These are phyloP conservation scores for Tiliacea citrago DNA, from an alignment of 2,888 invertebrate species.

Conservation along the genomic window DNA sequence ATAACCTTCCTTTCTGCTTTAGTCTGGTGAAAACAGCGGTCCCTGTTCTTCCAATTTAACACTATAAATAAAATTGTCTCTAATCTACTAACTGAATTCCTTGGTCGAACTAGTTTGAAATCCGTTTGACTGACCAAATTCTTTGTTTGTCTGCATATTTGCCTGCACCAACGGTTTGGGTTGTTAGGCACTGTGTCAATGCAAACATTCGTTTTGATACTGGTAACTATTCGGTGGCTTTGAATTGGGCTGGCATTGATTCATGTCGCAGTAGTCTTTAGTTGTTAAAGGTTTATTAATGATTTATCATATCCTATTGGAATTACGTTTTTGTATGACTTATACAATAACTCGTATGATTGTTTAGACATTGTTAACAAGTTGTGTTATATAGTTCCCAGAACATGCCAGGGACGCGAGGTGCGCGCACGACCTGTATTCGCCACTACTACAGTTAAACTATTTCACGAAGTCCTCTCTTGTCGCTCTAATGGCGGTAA, in stretches of 20 bases:
- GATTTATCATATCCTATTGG: not conserved
- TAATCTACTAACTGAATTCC: not conserved
- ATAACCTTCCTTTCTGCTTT: not conserved
- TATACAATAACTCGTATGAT: too few species aligned
- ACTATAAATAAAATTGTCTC: too few species aligned
- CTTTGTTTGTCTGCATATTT: conserved; percentile 9
- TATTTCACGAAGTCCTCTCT: too few species aligned
- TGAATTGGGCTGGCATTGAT: not conserved
- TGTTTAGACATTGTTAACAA: too few species aligned
- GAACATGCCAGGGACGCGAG: too few species aligned
- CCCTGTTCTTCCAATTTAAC: not conserved
- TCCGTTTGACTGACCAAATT: conserved; percentile 2
- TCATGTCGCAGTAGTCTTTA: not conserved
- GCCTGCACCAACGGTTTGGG: not conserved
- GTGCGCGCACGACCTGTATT: too few species aligned
- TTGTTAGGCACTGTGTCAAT: conserved; percentile 22
- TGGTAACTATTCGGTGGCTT: conserved; percentile 1
- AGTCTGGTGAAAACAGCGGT: not conserved
- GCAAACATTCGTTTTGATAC: not conserved
- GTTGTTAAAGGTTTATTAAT: not conserved
- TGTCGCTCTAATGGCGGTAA: too few species aligned
- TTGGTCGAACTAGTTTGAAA: not conserved
- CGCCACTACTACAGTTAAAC: too few species aligned
- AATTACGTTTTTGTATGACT: too few species aligned
- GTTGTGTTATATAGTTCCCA: too few species aligned